phyloP scores from a whole-genome alignment of 2,888 invertebrate species.

The Operophtera brumata region DNA sequence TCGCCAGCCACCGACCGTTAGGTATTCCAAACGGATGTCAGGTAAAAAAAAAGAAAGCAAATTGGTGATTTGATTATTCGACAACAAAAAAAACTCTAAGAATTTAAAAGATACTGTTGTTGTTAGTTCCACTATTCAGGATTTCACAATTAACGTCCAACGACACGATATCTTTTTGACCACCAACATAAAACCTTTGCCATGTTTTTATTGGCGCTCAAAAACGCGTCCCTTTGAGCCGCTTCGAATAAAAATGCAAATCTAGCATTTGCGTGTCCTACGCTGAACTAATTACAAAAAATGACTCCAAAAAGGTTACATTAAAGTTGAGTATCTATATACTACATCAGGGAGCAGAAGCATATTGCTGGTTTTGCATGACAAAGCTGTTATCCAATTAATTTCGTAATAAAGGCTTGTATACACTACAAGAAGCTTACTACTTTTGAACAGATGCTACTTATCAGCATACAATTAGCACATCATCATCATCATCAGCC shows the following conservation, averaged over 20 bases:
- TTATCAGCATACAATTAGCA: too few relatives aligned
- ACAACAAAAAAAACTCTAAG: too few relatives aligned
- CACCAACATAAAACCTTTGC: constrained; percentile 32
- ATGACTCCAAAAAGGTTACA: constrained; percentile 40
- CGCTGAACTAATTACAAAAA: constrained; percentile 58
- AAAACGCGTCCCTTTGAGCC: constrained; percentile 43
- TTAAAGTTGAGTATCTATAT: constrained; percentile 31
- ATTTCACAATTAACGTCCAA: constrained; percentile 16
- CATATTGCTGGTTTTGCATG: constrained; percentile 62
- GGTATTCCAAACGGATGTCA: too few relatives aligned
- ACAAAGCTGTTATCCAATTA: constrained; percentile 63
- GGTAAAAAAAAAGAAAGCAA: too few relatives aligned
- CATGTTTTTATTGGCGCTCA: constrained; percentile 33
- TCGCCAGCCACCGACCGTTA: too few relatives aligned
- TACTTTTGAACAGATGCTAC: too few relatives aligned
- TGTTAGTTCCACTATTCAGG: too few relatives aligned
- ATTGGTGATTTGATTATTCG: too few relatives aligned
- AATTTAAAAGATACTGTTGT: too few relatives aligned
- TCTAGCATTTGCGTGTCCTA: constrained; percentile 56
- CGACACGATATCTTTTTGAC: constrained; percentile 24
- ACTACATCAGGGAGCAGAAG: constrained; percentile 19
- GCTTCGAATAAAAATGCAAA: constrained; percentile 70
- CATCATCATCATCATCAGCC: too few relatives aligned
- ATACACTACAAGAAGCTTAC: too few relatives aligned
- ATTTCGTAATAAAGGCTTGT: constrained; percentile 55